Percentiles rank a stretch among this genome's conserved stretches.
Conservation (phyloP, 2,888 invertebrate genomes). For the Steinernema hermaphroditum region DNA sequence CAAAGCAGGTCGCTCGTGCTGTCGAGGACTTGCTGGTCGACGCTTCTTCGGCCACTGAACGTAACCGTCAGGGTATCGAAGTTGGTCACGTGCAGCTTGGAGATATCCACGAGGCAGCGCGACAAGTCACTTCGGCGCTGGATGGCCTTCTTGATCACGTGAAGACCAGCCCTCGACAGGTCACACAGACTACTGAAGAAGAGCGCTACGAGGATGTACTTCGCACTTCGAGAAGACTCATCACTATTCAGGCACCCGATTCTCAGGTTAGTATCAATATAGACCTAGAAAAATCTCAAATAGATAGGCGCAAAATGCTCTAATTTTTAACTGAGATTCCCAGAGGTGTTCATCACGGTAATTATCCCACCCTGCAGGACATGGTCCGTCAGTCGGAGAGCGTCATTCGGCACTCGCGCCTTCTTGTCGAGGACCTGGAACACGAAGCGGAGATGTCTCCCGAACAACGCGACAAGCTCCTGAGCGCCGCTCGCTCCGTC, state of each 20-base stretch:
- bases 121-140: constrained; percentile 72
- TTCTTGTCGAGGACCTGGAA: constrained; percentile 74
- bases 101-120: constrained; percentile 79
- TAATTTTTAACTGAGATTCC: not conserved
- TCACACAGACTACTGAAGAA: constrained; percentile 42
- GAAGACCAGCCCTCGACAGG: constrained; percentile 70
- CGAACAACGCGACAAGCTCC: constrained; percentile 82
- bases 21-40: constrained; percentile 84
- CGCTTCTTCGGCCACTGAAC: constrained; percentile 61
- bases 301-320: too few relatives aligned
- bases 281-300: too few relatives aligned
- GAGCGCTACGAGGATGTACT: constrained; percentile 53
- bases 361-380: constrained; percentile 68
- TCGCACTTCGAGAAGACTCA: constrained; percentile 81
- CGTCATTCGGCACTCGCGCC: constrained; percentile 61
- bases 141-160: constrained; percentile 88
- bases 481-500: constrained; percentile 88
- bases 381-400: constrained; percentile 87
- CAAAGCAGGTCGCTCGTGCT: constrained; percentile 86
- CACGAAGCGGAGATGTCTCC: constrained; percentile 80
- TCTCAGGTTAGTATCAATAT: too few relatives aligned
- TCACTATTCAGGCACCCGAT: constrained; percentile 70
- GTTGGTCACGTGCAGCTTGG: constrained; percentile 70
- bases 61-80: constrained; percentile 38
- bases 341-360: not conserved